These are phyloP conservation scores for Notolepis coatsorum DNA, from an alignment of 2,797 vertebrate genomes.

Conservation along the genomic window DNA sequence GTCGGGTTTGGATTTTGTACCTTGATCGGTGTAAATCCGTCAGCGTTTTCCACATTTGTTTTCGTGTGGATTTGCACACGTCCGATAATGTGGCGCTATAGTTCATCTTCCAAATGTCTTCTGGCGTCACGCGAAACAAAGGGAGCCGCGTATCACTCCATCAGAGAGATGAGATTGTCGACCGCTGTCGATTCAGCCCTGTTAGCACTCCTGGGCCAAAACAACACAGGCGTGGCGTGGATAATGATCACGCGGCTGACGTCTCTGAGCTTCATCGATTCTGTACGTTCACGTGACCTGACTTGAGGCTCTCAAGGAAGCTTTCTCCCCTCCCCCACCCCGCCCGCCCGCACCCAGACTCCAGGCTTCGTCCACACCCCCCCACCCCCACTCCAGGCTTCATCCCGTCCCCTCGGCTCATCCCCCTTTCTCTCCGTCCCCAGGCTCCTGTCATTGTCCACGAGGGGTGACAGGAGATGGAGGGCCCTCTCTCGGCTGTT, in stretches of 20 bases:
- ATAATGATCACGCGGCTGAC: neutral
- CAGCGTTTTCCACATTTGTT: neutral
- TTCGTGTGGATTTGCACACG: neutral
- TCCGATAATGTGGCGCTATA: too few relatives aligned
- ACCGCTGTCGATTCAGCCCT: neutral
- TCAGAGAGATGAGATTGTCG: neutral
- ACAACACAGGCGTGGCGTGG: neutral
- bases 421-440: neutral
- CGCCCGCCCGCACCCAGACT: neutral
- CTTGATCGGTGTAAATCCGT: neutral
- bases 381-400: neutral
- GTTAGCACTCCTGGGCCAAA: neutral
- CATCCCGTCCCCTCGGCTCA: neutral
- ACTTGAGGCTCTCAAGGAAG: neutral
- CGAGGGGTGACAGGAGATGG: slow-evolving; percentile 9
- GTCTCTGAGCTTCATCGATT: neutral
- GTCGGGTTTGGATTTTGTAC: neutral
- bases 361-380: neutral
- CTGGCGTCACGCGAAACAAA: too few relatives aligned
- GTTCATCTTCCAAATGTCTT: too few relatives aligned
- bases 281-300: neutral
- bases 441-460: slow-evolving; percentile 5
- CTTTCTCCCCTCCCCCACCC: neutral
- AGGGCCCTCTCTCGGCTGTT: neutral
- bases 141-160: neutral